Percentiles rank a stretch among this genome's conserved stretches.
Evolutionary conservation across 2,797 vertebrate genomes (phyloP).

Genomic region (Apogon talboti): DNA sequence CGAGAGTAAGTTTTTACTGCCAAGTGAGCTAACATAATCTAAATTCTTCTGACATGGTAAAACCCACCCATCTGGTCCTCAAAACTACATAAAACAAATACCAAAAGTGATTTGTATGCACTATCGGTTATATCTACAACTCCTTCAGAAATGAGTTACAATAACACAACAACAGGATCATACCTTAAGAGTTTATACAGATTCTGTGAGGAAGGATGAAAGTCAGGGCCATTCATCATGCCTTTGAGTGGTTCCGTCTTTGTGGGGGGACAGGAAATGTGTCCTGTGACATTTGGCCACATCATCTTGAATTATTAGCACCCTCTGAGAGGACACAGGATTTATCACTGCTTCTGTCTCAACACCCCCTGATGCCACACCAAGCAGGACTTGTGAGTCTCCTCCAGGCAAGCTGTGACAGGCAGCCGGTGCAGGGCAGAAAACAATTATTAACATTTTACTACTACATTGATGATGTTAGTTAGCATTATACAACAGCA

Average conservation of each 20-base stretch:
- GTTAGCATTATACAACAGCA: background rate
- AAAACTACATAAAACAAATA: conserved; percentile 16
- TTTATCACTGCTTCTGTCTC: conserved; percentile 79
- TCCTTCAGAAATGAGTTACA: conserved; percentile 42
- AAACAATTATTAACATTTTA: conserved; percentile 52
- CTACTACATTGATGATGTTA: conserved; percentile 27
- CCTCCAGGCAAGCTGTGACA: conserved; percentile 73
- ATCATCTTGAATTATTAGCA: conserved; percentile 82
- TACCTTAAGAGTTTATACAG: conserved; percentile 54
- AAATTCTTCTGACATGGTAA: conserved; percentile 37
- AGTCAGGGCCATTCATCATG: conserved; percentile 68
- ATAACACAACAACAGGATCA: conserved; percentile 30
- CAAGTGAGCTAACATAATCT: conserved; percentile 33
- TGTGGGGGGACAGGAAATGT: conserved; percentile 74
- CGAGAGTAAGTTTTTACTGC: conserved; percentile 22
- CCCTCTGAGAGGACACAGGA: conserved; percentile 78
- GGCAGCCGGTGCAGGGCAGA: conserved; percentile 59
- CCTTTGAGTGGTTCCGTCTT: conserved; percentile 71
- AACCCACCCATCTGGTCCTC: conserved; percentile 48
- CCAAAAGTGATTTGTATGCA: conserved; percentile 11
- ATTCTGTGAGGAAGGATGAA: conserved; percentile 56
- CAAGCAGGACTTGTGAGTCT: conserved; percentile 76
- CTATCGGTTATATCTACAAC: background rate
- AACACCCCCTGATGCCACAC: conserved; percentile 73
- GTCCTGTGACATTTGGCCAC: conserved; percentile 83